Evolutionary conservation across 2,888 invertebrate species (phyloP), one percentile per base, ranked within the genome.

Genomic region (Apamea crenata): DNA sequence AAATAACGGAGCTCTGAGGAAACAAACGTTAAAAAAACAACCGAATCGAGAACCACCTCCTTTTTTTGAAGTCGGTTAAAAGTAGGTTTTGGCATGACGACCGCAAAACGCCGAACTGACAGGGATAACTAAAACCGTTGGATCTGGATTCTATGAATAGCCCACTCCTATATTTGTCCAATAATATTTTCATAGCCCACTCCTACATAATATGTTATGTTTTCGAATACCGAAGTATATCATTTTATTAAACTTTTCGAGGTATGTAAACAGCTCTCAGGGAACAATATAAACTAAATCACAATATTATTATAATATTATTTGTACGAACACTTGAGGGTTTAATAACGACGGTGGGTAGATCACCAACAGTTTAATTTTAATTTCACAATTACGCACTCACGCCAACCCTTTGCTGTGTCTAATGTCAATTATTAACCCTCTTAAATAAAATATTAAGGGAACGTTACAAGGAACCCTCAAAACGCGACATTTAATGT

Each of bases 381-480:
- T 79, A 85, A 82, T 74, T 85, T 74, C 72, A 80, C 77, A 83
- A 70, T 83, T 53, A 85, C 74, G 67, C 59, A 61, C 74, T 84
- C 66, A 67, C 80, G 63, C 67, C 53, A 69, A 65, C 74, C 76
- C 86, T 87, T 79, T 63, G 56, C 70, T 78, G 66, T 80, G 74
- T 68, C 59, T 86, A 69, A 84, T 81, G 84, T 80, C 74, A 84
- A 81, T 86, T 81, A 87, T 86, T 68, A 86, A 81, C 74, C 75
- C 72, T 77, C 72, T 81, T 86, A 75, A 88, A 84, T 84, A 80
- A 81, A 87, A 83, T 81, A 87, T 86, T 70, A 78, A 70, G 68
- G 74, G 63, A 66, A 71, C 25, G 61, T 83, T 65, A 68, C 40
- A 18, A 36, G 36, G 18, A 59, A 74, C 74, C 80, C 67, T 63